Evolutionary conservation across 2,888 invertebrate genomes (phyloP).

Genomic region (Aleiodes alternator): DNA sequence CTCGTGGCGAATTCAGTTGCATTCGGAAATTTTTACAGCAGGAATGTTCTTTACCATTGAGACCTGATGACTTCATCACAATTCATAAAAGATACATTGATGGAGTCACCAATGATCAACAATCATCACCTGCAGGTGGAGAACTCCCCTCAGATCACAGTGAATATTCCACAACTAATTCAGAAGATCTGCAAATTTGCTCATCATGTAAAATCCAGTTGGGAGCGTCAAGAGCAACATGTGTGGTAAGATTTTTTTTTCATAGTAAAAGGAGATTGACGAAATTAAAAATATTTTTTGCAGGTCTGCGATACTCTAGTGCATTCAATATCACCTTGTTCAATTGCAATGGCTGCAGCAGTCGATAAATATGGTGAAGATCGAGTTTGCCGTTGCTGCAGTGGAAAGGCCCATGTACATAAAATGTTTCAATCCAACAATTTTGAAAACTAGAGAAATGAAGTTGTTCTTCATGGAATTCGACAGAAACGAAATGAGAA

Average conservation of each 20-base stretch:
- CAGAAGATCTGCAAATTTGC: no score
- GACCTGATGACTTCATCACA: not conserved
- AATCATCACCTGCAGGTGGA: no score
- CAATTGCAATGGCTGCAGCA: not conserved
- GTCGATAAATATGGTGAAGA: not conserved
- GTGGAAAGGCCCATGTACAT: not conserved
- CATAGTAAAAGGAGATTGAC: not conserved
- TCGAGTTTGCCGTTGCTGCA: not conserved
- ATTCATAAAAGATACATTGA: not conserved
- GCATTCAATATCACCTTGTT: conserved; percentile 7
- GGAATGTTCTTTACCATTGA: not conserved
- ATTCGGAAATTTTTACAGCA: not conserved
- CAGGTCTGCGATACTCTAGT: not conserved
- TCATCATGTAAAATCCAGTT: not conserved
- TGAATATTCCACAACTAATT: no score
- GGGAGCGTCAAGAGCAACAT: not conserved
- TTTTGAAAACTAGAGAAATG: conserved; percentile 7
- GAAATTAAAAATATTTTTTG: not conserved
- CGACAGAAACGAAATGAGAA: not conserved
- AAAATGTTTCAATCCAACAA: not conserved
- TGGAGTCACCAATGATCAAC: not conserved
- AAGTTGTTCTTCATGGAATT: not conserved
- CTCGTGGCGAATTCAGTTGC: not conserved
- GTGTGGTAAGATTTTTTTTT: not conserved
- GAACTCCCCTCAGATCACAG: no score